phyloP scores from a whole-genome alignment of 2,113 vertebrate species.

The Oxyruncus cristatus region DNA sequence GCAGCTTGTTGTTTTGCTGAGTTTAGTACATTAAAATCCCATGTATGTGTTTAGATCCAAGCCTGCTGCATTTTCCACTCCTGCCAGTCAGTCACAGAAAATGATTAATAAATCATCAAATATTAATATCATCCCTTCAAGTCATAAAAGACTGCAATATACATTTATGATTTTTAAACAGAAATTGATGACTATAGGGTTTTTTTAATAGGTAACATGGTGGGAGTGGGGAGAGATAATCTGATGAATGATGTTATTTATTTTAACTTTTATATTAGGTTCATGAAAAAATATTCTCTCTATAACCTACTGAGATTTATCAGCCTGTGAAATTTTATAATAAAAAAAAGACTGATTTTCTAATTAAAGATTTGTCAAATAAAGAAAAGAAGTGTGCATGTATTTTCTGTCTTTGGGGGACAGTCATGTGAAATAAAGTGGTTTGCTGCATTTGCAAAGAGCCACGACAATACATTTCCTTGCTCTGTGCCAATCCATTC shows the following conservation, averaged over 20 bases:
- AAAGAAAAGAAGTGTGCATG: constrained; percentile 54
- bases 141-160: constrained; percentile 64
- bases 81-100: constrained; percentile 12
- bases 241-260: constrained; percentile 71
- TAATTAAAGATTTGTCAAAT: constrained; percentile 80
- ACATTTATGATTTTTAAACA: constrained; percentile 64
- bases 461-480: not conserved
- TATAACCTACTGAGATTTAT: constrained; percentile 75
- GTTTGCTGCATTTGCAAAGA: not conserved
- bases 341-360: constrained; percentile 72
- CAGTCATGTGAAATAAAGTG: not conserved
- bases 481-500: not conserved
- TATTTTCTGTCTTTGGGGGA: constrained; percentile 48
- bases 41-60: not conserved
- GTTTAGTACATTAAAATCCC: constrained; percentile 18
- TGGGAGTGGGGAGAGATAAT: constrained; percentile 22
- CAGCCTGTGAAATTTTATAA: constrained; percentile 78
- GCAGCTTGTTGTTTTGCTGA: constrained; percentile 16
- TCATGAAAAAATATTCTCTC: constrained; percentile 69
- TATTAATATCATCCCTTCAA: constrained; percentile 42
- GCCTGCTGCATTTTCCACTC: constrained; percentile 47
- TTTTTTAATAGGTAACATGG: constrained; percentile 69
- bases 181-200: constrained; percentile 61
- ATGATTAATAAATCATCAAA: constrained; percentile 35
- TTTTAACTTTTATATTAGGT: constrained; percentile 79